Conservation (phyloP, 64 coral and sea anemone species). For the Dendrophyllia cribrosa region DNA sequence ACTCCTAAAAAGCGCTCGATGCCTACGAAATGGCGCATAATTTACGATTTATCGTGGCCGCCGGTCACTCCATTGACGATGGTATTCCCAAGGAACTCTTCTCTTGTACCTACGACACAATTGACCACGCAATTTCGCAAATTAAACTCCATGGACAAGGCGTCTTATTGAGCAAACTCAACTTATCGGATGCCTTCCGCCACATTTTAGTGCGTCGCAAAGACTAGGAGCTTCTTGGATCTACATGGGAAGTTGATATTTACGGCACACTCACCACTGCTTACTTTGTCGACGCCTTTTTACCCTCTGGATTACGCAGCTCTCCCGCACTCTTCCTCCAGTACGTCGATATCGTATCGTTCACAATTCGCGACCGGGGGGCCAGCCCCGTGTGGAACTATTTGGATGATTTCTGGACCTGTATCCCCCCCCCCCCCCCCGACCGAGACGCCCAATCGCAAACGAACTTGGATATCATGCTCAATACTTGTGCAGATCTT, state of each 20-base stretch:
- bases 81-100: slow-evolving; percentile 23
- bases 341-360: neutral
- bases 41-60: neutral
- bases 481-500: neutral
- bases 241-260: neutral
- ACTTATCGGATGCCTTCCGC: neutral
- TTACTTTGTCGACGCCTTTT: neutral
- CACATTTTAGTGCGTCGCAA: neutral
- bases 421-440: too few species aligned
- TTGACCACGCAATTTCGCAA: neutral
- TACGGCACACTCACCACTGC: neutral
- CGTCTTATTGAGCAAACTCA: neutral
- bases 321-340: slow-evolving; percentile 11
- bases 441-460: neutral
- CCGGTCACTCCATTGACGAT: neutral
- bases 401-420: too few species aligned
- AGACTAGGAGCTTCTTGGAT: neutral
- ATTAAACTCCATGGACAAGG: neutral
- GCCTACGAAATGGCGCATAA: neutral
- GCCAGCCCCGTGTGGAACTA: too few species aligned
- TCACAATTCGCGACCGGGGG: neutral
- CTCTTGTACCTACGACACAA: slow-evolving; percentile 3
- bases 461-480: slow-evolving; percentile 16
- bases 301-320: neutral
- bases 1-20: slow-evolving; percentile 5